Base-by-base conservation (phyloP, 2,888 invertebrate species). In the Oxyteleia sp. region DNA sequence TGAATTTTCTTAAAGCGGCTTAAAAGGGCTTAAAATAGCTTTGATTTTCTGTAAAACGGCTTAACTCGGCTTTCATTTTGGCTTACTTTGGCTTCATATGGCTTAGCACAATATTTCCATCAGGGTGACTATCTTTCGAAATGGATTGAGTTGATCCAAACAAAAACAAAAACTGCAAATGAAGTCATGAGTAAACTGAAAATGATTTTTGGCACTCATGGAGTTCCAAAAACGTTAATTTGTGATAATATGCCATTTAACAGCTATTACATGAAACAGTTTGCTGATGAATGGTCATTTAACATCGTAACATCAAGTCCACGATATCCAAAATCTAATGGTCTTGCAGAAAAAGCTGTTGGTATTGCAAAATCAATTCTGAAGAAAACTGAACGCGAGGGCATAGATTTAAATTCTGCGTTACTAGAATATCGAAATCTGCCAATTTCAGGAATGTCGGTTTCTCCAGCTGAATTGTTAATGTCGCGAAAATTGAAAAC, bases 291-390 rank as follows among this genome's bases (percentile, higher is more conserved):
- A 4, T 79, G 71, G 49, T 26, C 47, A 35, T 79, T 79, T 23
- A 26, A 59, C 2, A 59, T 61, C 15, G 20, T 45, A 16, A 82
- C 32, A 10, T 78, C 78, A 13, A 72, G 78, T 66, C 61, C 72
- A 8, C 45, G 38, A 4, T 66, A 66, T 26, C 66, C 78, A 2
- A 41, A 38, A 57, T 64, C 66, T 0, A 72, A 68, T 15, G 53
- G 53, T 5, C 47, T 83, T 20, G 55, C 79, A 0, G 83, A 79
- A 64, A 63, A 76, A 75, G 80, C 74, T 11, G 80, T 84, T n/a
- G 81, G 71, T 23, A 84, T 75, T 20, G 45, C 74, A 11, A 84
- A 75, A 55, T 59, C 38, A 10, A 63, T 84, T n/a, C n/a, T 84
- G 2, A 47, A 47, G 10, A 47, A 63, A 35, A 47, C 47, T 35